These are phyloP conservation scores for Tachysurus vachellii DNA, from an alignment of 2,113 vertebrate species.

Conservation along the genomic window DNA sequence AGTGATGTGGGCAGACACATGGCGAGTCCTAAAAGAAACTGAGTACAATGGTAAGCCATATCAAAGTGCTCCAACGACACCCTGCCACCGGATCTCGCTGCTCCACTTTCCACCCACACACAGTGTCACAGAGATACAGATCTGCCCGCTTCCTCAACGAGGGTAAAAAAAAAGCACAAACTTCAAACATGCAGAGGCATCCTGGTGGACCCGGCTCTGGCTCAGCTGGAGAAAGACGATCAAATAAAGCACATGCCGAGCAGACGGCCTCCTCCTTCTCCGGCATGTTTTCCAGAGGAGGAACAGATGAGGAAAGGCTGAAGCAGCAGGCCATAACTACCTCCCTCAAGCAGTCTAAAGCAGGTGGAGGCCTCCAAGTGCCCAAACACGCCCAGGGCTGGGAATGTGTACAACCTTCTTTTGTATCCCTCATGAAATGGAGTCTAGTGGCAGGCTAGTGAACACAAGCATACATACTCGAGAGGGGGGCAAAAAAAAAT, in stretches of 20 bases:
- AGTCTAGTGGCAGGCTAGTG: not conserved
- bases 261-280: constrained; percentile 25
- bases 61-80: constrained; percentile 45
- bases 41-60: constrained; percentile 37
- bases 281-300: constrained; percentile 25
- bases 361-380: constrained; percentile 22
- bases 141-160: constrained; percentile 48
- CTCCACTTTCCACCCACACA: constrained; percentile 50
- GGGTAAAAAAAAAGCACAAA: constrained; percentile 25
- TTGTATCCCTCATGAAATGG: not conserved
- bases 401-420: constrained; percentile 37
- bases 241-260: constrained; percentile 62
- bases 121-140: constrained; percentile 49
- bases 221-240: constrained; percentile 55
- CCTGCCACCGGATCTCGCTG: constrained; percentile 49
- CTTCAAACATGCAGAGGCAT: constrained; percentile 60
- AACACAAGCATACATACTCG: constrained; percentile 53
- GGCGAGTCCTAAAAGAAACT: constrained; percentile 30
- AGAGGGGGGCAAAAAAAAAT: constrained; percentile 50
- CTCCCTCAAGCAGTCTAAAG: constrained; percentile 24
- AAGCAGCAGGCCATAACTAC: constrained; percentile 32
- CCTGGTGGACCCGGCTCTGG: constrained; percentile 48
- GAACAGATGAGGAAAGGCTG: constrained; percentile 32
- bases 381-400: constrained; percentile 2
- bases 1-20: constrained; percentile 26